Evolutionary conservation across 2,888 invertebrate genomes (phyloP), one percentile per base, ranked within the genome.

Genomic region (Melanostoma scalare): DNA sequence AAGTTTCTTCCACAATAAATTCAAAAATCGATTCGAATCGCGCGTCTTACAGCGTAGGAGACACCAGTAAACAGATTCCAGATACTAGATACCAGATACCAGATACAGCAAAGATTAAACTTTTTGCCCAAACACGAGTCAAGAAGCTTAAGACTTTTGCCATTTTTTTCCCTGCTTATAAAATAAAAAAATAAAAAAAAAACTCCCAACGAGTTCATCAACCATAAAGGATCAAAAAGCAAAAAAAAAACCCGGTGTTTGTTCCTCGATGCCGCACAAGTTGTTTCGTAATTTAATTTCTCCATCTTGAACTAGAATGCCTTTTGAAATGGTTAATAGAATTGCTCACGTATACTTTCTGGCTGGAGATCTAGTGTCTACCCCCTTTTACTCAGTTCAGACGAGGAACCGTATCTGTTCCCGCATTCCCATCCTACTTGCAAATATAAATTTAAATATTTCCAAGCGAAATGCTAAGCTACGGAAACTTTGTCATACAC

Each of bases 221-320:
- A 53, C 4, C 44, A 9, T 8, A 20, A 6, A 35, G 10, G 60
- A 53, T 35, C 31, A 38, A 33, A 53, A 60, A 46, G 9, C 9
- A 8, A n/a, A 46, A 30, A 3, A 9, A 3, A 67, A 53, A 56
- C 33, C 40, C 48, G 60, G 55, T 53, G 58, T 48, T 72, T 82
- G 72, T 63, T 68, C 9, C 63, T 40, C 10, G 46, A 44, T 65
- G 56, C 63, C 69, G 74, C 79, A 78, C 78, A 84, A 84, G 78
- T 77, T 84, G 84, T 67, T 74, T 52, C 69, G 58, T 84, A 84
- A 84, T 84, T 84, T 78, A 84, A 84, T 84, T 84, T 74, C 84
- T 78, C n/a, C 65, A 65, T 84, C 78, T 78, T 78, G 69, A 71
- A 75, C 42, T 78, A 74, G 84, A 84, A 84, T 84, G 69, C 78